phyloP scores from a whole-genome alignment of 2,113 vertebrate species.

The Lethenteron reissneri region DNA sequence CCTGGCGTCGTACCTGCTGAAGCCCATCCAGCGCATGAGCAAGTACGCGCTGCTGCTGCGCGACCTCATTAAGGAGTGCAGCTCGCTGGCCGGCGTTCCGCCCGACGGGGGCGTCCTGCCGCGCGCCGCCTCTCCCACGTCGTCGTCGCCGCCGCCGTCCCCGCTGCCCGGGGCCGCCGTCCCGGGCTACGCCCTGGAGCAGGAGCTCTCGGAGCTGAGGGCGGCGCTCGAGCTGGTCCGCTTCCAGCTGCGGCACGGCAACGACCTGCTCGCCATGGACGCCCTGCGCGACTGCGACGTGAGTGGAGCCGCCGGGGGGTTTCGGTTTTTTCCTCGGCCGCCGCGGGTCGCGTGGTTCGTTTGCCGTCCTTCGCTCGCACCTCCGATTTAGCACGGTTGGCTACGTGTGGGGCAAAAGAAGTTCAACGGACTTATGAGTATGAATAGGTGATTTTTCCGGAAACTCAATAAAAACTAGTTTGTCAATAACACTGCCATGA shows the following conservation, averaged over 20 bases:
- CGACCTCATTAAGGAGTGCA: slow-evolving; percentile 17
- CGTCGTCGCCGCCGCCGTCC: neutral
- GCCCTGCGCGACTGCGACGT: slow-evolving; percentile 82
- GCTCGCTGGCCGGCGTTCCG: slow-evolving; percentile 11
- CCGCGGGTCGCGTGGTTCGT: neutral
- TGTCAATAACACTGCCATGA: too few relatives aligned
- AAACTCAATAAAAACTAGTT: too few relatives aligned
- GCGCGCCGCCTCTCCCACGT: neutral
- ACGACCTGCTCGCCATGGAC: slow-evolving; percentile 88
- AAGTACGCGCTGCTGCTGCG: slow-evolving; percentile 20
- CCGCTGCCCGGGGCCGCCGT: neutral
- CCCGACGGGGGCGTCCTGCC: neutral
- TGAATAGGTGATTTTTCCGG: too few relatives aligned
- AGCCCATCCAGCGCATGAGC: slow-evolving; percentile 21
- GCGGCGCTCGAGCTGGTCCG: slow-evolving; percentile 69
- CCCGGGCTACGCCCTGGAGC: slow-evolving; percentile 30
- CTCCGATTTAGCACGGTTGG: neutral
- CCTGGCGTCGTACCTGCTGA: slow-evolving; percentile 22
- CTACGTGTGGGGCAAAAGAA: neutral
- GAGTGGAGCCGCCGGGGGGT: slow-evolving; percentile 15
- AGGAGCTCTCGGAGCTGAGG: slow-evolving; percentile 49
- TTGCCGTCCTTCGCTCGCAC: neutral
- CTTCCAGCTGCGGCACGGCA: slow-evolving; percentile 81
- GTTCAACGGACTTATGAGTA: too few relatives aligned
- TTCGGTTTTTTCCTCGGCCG: neutral